These are phyloP conservation scores for Anguilla anguilla DNA, from an alignment of 2,797 vertebrate species.

Conservation along the genomic window DNA sequence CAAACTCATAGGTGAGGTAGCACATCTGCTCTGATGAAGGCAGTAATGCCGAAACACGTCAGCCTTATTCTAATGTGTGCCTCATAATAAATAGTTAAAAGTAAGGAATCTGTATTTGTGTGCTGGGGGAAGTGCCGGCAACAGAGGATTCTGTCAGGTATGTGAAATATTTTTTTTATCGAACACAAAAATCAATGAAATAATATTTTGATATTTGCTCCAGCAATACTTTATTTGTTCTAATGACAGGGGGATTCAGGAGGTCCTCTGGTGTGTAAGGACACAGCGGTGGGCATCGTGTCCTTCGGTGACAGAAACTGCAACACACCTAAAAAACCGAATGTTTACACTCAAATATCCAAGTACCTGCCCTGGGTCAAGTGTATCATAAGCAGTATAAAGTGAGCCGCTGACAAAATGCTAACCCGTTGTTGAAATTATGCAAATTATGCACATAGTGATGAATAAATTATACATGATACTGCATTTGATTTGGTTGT, in stretches of 20 bases:
- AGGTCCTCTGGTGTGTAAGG: slow-evolving; percentile 43
- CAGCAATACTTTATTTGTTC: neutral
- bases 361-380: slow-evolving; percentile 42
- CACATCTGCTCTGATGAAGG: slow-evolving; percentile 25
- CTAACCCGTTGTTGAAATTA: neutral
- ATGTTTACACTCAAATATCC: slow-evolving; percentile 48
- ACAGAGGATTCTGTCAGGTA: slow-evolving; percentile 50
- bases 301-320: slow-evolving; percentile 37
- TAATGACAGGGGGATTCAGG: slow-evolving; percentile 45
- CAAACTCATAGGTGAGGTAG: neutral
- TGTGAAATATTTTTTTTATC: neutral
- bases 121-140: neutral
- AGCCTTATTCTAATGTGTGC: no score
- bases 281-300: slow-evolving; percentile 34
- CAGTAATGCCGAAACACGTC: no score
- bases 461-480: slow-evolving; percentile 9
- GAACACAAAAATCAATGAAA: neutral
- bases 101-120: slow-evolving; percentile 17
- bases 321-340: neutral
- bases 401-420: neutral
- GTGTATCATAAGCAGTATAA: slow-evolving; percentile 8
- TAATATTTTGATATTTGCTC: neutral
- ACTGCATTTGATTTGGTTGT: neutral
- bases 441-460: neutral
- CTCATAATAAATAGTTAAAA: no score